phyloP scores from a whole-genome alignment of 2,797 vertebrate genomes.

The Acrossocheilus wenchowensis region DNA sequence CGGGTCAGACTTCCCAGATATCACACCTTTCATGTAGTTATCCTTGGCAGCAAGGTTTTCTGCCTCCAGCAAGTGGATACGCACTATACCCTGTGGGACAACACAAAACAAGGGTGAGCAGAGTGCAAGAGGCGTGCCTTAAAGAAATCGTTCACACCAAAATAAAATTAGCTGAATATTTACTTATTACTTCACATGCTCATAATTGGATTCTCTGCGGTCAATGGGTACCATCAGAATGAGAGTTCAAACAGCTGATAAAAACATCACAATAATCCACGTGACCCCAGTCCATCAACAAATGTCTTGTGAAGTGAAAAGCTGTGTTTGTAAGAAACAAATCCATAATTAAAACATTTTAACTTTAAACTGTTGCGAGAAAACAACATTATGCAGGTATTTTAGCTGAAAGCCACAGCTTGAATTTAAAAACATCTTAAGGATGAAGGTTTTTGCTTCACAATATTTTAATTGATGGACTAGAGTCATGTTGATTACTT shows the following conservation, averaged over 20 bases:
- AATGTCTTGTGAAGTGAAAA: not conserved
- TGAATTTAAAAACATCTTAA: not conserved
- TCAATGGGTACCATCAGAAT: not conserved
- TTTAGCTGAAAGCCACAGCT: not conserved
- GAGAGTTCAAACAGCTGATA: not conserved
- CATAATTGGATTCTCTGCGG: not conserved
- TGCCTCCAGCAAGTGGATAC: constrained; percentile 88
- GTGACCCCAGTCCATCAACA: too few relatives aligned
- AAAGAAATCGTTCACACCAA: not conserved
- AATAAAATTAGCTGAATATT: not conserved
- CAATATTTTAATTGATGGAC: not conserved
- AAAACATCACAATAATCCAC: not conserved
- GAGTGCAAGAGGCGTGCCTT: not conserved
- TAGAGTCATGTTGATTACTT: not conserved
- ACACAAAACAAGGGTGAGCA: not conserved
- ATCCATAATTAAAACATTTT: not conserved
- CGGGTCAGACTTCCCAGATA: constrained; percentile 92
- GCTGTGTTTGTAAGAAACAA: not conserved
- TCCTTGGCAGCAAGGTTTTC: constrained; percentile 88
- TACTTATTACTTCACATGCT: not conserved
- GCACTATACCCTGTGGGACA: constrained; percentile 85
- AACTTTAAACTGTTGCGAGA: not conserved
- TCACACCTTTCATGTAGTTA: constrained; percentile 88
- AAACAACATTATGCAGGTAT: not conserved
- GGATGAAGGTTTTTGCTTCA: not conserved